phyloP scores from a whole-genome alignment of 2,113 vertebrate species.

The Cichladusa arquata region DNA sequence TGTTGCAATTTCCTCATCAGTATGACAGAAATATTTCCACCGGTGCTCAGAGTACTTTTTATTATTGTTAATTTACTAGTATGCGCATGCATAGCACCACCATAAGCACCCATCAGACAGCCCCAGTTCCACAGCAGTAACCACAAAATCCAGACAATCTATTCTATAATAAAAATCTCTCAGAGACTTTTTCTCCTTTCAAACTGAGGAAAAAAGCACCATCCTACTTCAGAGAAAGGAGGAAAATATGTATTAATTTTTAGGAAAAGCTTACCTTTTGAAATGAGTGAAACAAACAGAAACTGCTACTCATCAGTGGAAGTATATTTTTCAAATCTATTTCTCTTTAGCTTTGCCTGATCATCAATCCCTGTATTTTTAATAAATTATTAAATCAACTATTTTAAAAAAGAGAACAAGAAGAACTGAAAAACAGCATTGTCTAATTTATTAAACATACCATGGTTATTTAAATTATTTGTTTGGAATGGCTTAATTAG shows the following conservation, averaged over 20 bases:
- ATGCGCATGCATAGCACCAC: neutral
- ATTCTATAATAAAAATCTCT: neutral
- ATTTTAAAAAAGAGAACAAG: neutral
- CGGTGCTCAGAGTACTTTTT: neutral
- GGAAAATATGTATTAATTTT: neutral
- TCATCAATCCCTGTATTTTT: neutral
- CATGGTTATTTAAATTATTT: neutral
- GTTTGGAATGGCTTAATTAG: neutral
- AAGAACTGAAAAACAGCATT: neutral
- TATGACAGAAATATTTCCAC: neutral
- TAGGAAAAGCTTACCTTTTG: neutral
- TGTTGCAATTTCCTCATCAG: neutral
- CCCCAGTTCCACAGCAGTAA: neutral
- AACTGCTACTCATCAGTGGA: neutral
- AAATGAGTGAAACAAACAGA: neutral
- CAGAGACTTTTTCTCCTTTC: neutral
- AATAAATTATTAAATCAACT: neutral
- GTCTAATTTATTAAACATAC: neutral
- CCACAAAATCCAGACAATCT: neutral
- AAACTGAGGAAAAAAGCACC: neutral
- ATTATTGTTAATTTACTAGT: neutral
- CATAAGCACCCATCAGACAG: accelerated
- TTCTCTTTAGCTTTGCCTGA: neutral
- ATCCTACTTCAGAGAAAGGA: neutral
- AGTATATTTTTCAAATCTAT: neutral